Evolutionary conservation across 2,888 invertebrate species (phyloP).

Genomic region (Acrocyrtus sp.): DNA sequence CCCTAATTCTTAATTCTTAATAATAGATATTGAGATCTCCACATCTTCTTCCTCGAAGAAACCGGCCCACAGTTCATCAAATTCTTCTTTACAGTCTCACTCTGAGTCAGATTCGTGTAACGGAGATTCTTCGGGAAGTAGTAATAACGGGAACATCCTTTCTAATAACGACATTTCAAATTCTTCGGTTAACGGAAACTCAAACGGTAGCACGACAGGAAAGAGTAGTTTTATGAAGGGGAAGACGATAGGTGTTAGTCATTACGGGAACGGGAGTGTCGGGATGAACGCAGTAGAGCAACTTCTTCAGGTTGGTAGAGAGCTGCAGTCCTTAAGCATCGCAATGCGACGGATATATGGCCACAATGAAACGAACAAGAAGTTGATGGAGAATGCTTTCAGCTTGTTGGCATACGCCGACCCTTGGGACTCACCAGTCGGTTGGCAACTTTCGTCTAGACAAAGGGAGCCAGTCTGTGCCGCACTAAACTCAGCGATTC

Average conservation of each 20-base stretch:
- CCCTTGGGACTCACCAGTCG: slow-evolving; percentile 96
- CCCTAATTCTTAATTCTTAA: background rate
- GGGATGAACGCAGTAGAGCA: slow-evolving; percentile 80
- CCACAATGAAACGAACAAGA: slow-evolving; percentile 84
- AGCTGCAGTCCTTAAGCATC: slow-evolving; percentile 91
- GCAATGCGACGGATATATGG: slow-evolving; percentile 83
- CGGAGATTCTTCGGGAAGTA: slow-evolving; percentile 52
- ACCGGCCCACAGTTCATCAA: slow-evolving; percentile 57
- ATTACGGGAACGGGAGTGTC: slow-evolving; percentile 35
- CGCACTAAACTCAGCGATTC: slow-evolving; percentile 96
- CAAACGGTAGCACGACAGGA: background rate
- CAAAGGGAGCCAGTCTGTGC: slow-evolving; percentile 95
- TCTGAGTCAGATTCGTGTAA: slow-evolving; percentile 55
- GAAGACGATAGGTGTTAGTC: slow-evolving; percentile 27
- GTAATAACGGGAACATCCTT: slow-evolving; percentile 49
- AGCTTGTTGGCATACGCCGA: slow-evolving; percentile 96
- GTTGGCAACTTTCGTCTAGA: slow-evolving; percentile 94
- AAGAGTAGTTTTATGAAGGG: slow-evolving; percentile 27
- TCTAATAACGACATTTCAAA: slow-evolving; percentile 51
- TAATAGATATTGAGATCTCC: slow-evolving; percentile 59
- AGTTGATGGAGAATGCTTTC: slow-evolving; percentile 92
- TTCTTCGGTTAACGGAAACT: slow-evolving; percentile 37
- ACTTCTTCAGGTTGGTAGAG: slow-evolving; percentile 93
- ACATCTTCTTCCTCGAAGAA: slow-evolving; percentile 56
- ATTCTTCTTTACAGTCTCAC: slow-evolving; percentile 57